Base-by-base conservation (phyloP, 2,888 invertebrate genomes). In the Empis stercorea region DNA sequence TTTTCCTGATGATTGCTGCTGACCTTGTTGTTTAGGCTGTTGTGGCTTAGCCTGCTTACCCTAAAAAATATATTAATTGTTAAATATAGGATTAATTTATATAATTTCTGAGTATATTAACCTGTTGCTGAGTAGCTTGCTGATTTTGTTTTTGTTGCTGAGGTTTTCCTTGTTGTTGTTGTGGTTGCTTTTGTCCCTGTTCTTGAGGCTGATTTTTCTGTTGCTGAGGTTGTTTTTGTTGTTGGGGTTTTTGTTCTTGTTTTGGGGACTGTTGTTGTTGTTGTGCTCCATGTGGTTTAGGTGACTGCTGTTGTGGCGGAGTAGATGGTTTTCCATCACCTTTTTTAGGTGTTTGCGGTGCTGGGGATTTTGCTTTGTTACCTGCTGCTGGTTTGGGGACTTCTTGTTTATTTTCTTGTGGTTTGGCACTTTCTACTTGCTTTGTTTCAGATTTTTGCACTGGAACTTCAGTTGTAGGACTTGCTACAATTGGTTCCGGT, bases 351-450 rank as follows among this genome's bases (percentile, higher is more conserved):
- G 13, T 13, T 50, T 48, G 23, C 0, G 48, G 13, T 20, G 43
- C 43, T 10, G 50, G 52, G 9, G 36, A 44, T 47, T 44, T 37
- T 11, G 52, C 43, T 45, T 48, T 34, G 6, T 87, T 63, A 92
- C 76, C 59, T 87, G 89, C 65, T 94, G 94, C n/a, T 89, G 85
- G 16, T 92, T 68, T 87, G 91, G 58, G 94, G 73, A 63, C 59
- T 95, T 76, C 91, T 95, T 91, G 67, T 95, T 34, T 34, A n/a
- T 34, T n/a, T 13, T 34, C 34, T 34, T 34, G 11, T 13, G 94
- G 27, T 92, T 89, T 63, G 13, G 23, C 13, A 10, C 36, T 15
- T 39, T 45, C 39, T 9, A 16, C 30, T 43, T 30, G 38, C 14
- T 47, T 43, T 16, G 39, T 6, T 34, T 34, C n/a, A 4, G 34